Evolutionary conservation across 1,140 invertebrate species (phyloP).

Genomic region (Drosophila subpulchrella): DNA sequence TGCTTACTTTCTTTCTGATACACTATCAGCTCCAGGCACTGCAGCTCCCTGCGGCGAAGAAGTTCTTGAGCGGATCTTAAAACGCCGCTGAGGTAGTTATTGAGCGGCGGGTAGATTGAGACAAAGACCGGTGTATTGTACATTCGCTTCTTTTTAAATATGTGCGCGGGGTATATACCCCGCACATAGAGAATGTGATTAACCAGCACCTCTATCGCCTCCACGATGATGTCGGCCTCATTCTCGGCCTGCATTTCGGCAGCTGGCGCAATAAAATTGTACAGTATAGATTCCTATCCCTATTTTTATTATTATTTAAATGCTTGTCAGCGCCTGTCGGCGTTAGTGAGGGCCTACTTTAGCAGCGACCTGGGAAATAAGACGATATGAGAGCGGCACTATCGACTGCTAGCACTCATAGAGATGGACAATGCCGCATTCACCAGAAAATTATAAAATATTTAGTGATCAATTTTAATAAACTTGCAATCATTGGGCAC

Average conservation of each 20-base stretch:
- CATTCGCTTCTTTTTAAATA: constrained; percentile 71
- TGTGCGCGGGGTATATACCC: constrained; percentile 70
- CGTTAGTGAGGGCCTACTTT: too few species aligned
- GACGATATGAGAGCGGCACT: too few species aligned
- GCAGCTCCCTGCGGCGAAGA: constrained; percentile 28
- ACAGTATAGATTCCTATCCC: too few species aligned
- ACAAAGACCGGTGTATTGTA: constrained; percentile 75
- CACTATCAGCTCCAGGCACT: constrained; percentile 60
- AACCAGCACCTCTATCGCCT: constrained; percentile 75
- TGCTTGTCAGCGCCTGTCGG: neutral
- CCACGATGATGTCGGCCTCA: constrained; percentile 55
- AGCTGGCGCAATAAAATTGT: too few species aligned
- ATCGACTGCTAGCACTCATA: too few species aligned
- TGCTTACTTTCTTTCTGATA: constrained; percentile 45
- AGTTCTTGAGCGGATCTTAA: constrained; percentile 56
- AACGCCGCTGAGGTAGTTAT: constrained; percentile 63
- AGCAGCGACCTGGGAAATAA: too few species aligned
- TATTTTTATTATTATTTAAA: neutral
- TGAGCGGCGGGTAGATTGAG: constrained; percentile 71
- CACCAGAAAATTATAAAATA: too few species aligned
- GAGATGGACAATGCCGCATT: too few species aligned
- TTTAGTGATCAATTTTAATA: too few species aligned
- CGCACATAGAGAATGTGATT: constrained; percentile 77
- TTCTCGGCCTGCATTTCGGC: constrained; percentile 50
- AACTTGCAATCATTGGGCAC: too few species aligned